Evolutionary conservation across 2,888 invertebrate species (phyloP).

Genomic region (Rhorus exstirpatorius): DNA sequence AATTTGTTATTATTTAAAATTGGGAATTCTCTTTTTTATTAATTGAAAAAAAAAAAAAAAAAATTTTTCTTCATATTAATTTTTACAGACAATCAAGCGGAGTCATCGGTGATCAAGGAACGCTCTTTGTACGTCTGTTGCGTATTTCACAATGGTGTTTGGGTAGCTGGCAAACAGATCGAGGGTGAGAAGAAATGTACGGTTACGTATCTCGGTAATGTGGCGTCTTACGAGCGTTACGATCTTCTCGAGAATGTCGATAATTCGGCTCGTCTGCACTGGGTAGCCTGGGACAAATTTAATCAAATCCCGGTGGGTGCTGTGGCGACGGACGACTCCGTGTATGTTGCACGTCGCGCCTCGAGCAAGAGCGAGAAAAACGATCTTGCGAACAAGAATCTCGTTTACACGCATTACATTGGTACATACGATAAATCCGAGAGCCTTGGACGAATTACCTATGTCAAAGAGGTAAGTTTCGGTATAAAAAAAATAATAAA

Average conservation of each 20-base stretch:
- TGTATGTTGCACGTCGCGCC: conserved; percentile 87
- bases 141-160: conserved; percentile 90
- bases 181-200: conserved; percentile 89
- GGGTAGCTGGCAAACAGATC: conserved; percentile 91
- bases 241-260: no score
- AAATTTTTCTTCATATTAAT: background rate
- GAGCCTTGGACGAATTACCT: conserved; percentile 90
- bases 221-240: no score
- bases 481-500: no score
- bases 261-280: conserved; percentile 91
- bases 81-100: conserved; percentile 72
- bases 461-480: conserved; percentile 88
- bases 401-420: conserved; percentile 88
- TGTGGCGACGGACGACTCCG: conserved; percentile 86
- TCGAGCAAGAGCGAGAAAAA: conserved; percentile 72
- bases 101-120: conserved; percentile 64
- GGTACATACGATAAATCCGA: conserved; percentile 90
- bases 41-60: background rate
- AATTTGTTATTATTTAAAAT: background rate
- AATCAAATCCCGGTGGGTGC: conserved; percentile 90
- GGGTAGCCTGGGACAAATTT: conserved; percentile 92
- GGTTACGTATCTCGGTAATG: conserved; percentile 88
- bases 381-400: conserved; percentile 55
- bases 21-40: background rate
- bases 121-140: conserved; percentile 90